phyloP scores from a whole-genome alignment of 2,888 invertebrate genomes.

The Megaustenia siamemsis region DNA sequence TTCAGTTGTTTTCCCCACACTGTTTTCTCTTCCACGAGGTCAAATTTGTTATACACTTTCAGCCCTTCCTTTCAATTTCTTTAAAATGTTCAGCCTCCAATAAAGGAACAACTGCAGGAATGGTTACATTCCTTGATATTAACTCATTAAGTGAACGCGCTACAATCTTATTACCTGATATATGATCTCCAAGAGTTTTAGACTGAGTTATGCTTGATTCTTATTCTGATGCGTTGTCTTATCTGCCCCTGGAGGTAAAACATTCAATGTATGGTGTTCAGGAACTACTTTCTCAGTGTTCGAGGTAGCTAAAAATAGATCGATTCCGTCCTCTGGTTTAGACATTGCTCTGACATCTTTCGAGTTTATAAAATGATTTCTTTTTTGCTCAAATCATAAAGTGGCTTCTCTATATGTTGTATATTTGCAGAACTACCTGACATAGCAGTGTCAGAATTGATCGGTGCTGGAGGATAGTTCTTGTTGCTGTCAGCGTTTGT shows the following conservation, averaged over 20 bases:
- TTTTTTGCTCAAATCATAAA: neutral
- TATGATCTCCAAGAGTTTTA: neutral
- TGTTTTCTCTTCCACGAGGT: neutral
- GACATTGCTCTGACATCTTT: neutral
- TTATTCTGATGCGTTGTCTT: neutral
- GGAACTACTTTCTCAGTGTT: neutral
- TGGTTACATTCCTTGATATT: no score
- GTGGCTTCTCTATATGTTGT: neutral
- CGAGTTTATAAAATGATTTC: neutral
- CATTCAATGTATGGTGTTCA: no score
- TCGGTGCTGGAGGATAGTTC: neutral
- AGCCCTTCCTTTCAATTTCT: neutral
- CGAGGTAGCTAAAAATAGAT: no score
- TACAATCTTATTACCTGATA: neutral
- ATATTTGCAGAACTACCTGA: neutral
- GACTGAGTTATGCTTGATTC: neutral
- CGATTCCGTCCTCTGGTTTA: neutral
- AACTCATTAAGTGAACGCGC: neutral
- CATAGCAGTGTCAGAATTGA: neutral
- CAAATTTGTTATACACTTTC: neutral
- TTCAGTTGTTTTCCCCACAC: neutral
- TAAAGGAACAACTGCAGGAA: neutral
- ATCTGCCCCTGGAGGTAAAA: neutral
- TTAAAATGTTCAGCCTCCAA: neutral
- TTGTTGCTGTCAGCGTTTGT: neutral